Evolutionary conservation across 1,140 invertebrate genomes (phyloP).

Genomic region (Glossosoma conforme): DNA sequence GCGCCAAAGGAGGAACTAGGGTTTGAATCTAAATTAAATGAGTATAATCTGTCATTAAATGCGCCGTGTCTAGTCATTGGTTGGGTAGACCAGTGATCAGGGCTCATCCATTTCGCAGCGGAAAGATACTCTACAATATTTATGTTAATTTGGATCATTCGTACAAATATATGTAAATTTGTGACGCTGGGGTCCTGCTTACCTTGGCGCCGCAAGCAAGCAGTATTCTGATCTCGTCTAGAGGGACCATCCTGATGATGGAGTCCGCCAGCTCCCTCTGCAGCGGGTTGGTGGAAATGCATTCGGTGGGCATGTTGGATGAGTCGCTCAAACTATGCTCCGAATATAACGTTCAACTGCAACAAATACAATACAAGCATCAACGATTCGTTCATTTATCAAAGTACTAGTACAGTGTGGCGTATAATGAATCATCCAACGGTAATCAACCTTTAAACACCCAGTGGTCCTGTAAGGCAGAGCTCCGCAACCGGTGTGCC

Average conservation of each 20-base stretch:
- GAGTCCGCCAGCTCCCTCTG: slow-evolving; percentile 85
- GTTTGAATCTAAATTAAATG: too few species aligned
- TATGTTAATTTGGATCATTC: too few species aligned
- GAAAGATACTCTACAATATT: too few species aligned
- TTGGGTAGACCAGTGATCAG: too few species aligned
- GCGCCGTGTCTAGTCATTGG: too few species aligned
- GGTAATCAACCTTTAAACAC: too few species aligned
- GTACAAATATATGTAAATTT: not conserved
- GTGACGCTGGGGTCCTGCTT: too few species aligned
- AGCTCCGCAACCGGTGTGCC: too few species aligned
- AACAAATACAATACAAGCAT: not conserved
- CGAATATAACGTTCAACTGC: slow-evolving; percentile 17
- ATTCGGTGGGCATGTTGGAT: slow-evolving; percentile 66
- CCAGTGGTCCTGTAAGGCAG: too few species aligned
- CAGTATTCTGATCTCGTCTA: slow-evolving; percentile 82
- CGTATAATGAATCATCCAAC: not conserved
- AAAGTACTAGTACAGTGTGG: not conserved
- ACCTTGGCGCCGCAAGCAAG: slow-evolving; percentile 81
- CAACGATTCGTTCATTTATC: not conserved
- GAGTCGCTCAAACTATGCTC: slow-evolving; percentile 24
- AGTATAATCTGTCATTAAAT: too few species aligned
- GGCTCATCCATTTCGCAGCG: too few species aligned
- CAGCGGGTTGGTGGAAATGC: slow-evolving; percentile 64
- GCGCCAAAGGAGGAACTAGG: too few species aligned
- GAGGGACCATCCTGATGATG: slow-evolving; percentile 78